Evolutionary conservation across 1,140 invertebrate genomes (phyloP).

Genomic region (Wiebesia pumilae): DNA sequence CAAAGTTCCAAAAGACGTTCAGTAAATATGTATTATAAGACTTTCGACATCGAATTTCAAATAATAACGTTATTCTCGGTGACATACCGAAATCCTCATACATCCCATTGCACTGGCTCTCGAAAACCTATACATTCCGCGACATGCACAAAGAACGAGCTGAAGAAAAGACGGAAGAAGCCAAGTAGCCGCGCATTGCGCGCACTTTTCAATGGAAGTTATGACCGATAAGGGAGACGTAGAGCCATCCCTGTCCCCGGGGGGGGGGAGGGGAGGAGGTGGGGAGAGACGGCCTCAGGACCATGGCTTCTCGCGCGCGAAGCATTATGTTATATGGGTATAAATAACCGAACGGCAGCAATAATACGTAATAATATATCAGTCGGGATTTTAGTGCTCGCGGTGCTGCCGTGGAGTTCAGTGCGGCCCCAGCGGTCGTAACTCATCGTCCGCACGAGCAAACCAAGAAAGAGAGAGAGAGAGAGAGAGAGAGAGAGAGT

Average conservation of each 20-base stretch:
- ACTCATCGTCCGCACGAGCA: slow-evolving; percentile 69
- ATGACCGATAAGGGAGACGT: slow-evolving; percentile 72
- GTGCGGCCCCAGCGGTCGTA: slow-evolving; percentile 72
- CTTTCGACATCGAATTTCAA: neutral
- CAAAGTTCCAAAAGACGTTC: neutral
- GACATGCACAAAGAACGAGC: neutral
- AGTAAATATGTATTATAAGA: neutral
- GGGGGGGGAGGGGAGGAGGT: slow-evolving; percentile 55
- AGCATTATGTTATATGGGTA: slow-evolving; percentile 70
- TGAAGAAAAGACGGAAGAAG: neutral
- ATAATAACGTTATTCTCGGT: slow-evolving; percentile 2
- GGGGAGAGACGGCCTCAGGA: slow-evolving; percentile 57
- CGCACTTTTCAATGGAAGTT: slow-evolving; percentile 69
- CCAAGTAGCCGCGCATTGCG: neutral
- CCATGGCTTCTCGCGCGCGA: slow-evolving; percentile 15
- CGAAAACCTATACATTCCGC: neutral
- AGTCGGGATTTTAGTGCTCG: slow-evolving; percentile 75
- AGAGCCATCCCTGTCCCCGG: slow-evolving; percentile 61
- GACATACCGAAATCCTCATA: neutral
- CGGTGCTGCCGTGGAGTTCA: slow-evolving; percentile 64
- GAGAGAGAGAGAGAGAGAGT: neutral
- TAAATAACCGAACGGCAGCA: slow-evolving; percentile 76
- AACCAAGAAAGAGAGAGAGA: neutral
- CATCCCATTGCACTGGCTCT: neutral
- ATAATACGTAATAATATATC: slow-evolving; percentile 77